These are phyloP conservation scores for Xiphorhynchus elegans DNA, from an alignment of 2,113 vertebrate species.

Conservation along the genomic window DNA sequence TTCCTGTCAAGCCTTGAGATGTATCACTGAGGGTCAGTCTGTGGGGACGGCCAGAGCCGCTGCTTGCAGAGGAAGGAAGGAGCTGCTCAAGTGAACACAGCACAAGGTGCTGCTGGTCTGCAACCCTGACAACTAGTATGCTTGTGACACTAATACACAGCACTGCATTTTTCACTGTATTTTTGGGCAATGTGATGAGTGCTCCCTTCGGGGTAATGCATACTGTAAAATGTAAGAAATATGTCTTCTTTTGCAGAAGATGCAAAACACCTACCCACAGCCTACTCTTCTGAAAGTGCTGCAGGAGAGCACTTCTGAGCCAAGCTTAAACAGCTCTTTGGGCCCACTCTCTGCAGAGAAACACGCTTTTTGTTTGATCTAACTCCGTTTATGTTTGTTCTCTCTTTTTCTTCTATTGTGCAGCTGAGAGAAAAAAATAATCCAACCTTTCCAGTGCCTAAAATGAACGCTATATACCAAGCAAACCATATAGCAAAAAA, in stretches of 20 bases:
- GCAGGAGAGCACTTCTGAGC: neutral
- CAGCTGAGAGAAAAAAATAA: neutral
- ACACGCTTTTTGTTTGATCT: neutral
- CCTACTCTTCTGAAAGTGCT: neutral
- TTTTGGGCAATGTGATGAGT: neutral
- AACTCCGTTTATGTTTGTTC: neutral
- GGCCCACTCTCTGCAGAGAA: neutral
- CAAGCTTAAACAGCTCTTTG: neutral
- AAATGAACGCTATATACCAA: neutral
- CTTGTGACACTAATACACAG: neutral
- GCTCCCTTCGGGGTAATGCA: neutral
- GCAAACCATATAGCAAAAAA: neutral
- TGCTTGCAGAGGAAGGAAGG: neutral
- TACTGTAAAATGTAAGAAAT: neutral
- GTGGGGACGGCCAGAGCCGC: neutral
- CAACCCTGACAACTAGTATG: neutral
- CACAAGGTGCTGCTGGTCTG: accelerated
- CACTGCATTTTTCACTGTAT: neutral
- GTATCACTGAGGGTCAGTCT: neutral
- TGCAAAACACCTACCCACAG: neutral
- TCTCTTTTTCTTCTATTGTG: neutral
- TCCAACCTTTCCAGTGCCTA: neutral
- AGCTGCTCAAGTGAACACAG: neutral
- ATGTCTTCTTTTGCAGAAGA: neutral
- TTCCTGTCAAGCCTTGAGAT: neutral